Evolutionary conservation across 2,113 vertebrate genomes (phyloP), one percentile per base, ranked within the genome.

Genomic region (Petrocephalus microphthalmus): DNA sequence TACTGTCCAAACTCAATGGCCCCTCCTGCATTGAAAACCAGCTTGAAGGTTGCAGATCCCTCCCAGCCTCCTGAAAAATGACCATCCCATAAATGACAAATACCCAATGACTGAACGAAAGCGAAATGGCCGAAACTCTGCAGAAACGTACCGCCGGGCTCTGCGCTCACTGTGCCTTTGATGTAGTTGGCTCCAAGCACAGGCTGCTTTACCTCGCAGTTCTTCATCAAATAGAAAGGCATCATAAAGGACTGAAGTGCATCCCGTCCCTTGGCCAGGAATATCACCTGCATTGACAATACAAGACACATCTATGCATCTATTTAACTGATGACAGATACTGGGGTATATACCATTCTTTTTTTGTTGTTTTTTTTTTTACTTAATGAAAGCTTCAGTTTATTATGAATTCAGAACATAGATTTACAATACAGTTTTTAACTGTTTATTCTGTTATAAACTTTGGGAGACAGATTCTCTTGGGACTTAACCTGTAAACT

Each of bases 151-250:
- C 98, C 98, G 95, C 96, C 97, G 54, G 97, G 95, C 91, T 99
- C 98, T 0, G 98, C 97, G 85, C 89, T 95, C 91, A 99, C 94
- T 0, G 91, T 95, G 0, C 98, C 98, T 91, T 98, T 99, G 92
- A 99, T 95, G 88, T 98, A 99, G 94, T 99, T 99, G 54, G 98
- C 98, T 52, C 98, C 98, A 25, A 99, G 95, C 42, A 99, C 98
- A 0, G 98, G 98, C 88, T 99, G 98, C 90, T 99, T 99, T 91
- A 99, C 95, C 94, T 99, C 98, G 89, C 97, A 99, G 89, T 97
- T 96, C 93, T 98, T 99, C 95, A 98, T 95, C 90, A 99, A 94
- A 90, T 99, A 99, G 90, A 99, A 99, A 0, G 98, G 98, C 97
- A 99, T 98, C 97, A 99, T 96, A 45, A 99, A 98, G 3, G 98